These are phyloP conservation scores for Chydorus sphaericus DNA, from an alignment of 2,888 invertebrate genomes.

Conservation along the genomic window DNA sequence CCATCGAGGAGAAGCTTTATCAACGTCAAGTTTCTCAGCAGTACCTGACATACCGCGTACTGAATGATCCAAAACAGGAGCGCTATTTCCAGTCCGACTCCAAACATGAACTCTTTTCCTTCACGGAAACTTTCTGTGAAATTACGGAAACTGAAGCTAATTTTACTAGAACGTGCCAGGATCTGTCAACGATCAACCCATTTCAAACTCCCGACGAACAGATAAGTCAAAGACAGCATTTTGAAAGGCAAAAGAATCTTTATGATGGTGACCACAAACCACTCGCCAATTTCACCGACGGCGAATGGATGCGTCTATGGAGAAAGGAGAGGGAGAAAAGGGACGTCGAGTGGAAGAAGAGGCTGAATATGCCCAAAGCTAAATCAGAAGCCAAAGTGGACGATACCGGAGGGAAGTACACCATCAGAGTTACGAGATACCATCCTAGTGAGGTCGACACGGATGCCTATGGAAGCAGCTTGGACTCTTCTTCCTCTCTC, in stretches of 20 bases:
- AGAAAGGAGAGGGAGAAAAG: constrained; percentile 13
- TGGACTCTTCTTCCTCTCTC: too few species aligned
- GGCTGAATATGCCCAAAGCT: constrained; percentile 22
- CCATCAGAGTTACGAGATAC: constrained; percentile 18
- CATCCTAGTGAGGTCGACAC: constrained; percentile 23
- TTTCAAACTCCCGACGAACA: too few species aligned
- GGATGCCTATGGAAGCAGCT: too few species aligned
- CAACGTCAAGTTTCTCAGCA: constrained; percentile 92
- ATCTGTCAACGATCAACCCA: constrained; percentile 24
- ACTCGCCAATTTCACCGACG: constrained; percentile 15
- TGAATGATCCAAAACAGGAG: constrained; percentile 76
- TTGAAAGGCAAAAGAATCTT: constrained; percentile 52
- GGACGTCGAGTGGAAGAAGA: constrained; percentile 10
- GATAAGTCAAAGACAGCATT: too few species aligned
- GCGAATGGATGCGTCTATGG: constrained; percentile 17
- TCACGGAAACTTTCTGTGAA: constrained; percentile 51
- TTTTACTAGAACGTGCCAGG: constrained; percentile 43
- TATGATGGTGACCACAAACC: too few species aligned
- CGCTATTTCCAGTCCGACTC: constrained; percentile 80
- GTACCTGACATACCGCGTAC: constrained; percentile 71
- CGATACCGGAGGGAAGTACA: constrained; percentile 14
- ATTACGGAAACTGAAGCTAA: constrained; percentile 69
- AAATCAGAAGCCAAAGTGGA: constrained; percentile 24
- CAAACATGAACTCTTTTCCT: constrained; percentile 70
- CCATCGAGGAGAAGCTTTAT: constrained; percentile 92